These are phyloP conservation scores for Sakesphorus luctuosus DNA, from an alignment of 2,113 vertebrate species.

Conservation along the genomic window DNA sequence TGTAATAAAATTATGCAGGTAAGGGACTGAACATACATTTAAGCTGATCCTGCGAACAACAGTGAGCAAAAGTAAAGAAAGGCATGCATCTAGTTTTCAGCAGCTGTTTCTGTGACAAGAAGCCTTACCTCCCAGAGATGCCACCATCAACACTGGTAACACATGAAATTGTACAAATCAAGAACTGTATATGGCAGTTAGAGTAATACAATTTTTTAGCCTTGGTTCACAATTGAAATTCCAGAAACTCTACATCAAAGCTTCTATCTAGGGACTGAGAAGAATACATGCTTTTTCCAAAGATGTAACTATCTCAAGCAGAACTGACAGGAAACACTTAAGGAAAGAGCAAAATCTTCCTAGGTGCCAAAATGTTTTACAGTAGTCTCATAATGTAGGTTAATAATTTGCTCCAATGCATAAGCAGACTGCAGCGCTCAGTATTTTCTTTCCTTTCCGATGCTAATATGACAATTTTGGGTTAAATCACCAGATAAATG, in stretches of 20 bases:
- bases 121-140: neutral
- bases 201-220: neutral
- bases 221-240: neutral
- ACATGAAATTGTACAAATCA: fast-evolving
- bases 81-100: neutral
- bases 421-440: neutral
- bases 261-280: neutral
- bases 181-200: neutral
- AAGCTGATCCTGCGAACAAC: neutral
- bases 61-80: neutral
- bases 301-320: neutral
- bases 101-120: neutral
- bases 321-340: neutral
- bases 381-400: neutral
- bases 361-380: neutral
- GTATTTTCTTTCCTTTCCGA: neutral
- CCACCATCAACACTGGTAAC: neutral
- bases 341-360: neutral
- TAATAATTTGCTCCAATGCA: neutral
- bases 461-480: neutral
- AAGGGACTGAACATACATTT: neutral
- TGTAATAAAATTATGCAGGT: neutral
- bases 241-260: neutral
- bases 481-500: neutral
- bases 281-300: neutral